These are phyloP conservation scores for Cataglyphis livida DNA, from an alignment of 2,888 invertebrate species.

Conservation along the genomic window DNA sequence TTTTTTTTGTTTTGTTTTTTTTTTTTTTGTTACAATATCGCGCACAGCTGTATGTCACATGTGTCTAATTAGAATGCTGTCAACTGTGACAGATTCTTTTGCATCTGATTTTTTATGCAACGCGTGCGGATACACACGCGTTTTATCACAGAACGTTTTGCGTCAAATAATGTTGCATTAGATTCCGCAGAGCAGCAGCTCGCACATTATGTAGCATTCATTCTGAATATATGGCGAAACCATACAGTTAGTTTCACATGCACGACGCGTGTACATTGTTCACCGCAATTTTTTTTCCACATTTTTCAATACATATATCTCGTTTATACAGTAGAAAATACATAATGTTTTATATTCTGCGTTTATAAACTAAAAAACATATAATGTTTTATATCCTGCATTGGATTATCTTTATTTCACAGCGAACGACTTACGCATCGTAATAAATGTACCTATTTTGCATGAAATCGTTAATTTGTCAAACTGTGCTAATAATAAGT, in stretches of 20 bases:
- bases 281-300: constrained; percentile 16
- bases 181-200: constrained; percentile 18
- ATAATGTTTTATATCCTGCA: neutral
- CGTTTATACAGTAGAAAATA: constrained; percentile 4
- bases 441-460: constrained; percentile 35
- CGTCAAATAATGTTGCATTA: constrained; percentile 37
- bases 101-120: constrained; percentile 6
- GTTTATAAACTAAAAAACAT: constrained; percentile 1
- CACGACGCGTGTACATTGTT: constrained; percentile 8
- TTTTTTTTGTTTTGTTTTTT: neutral
- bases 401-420: constrained; percentile 7
- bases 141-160: constrained; percentile 27
- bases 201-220: constrained; percentile 30
- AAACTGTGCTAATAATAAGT: constrained; percentile 9
- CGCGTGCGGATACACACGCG: neutral
- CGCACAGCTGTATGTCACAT: constrained; percentile 11
- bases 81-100: constrained; percentile 35
- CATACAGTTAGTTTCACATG: constrained; percentile 15
- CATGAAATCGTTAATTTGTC: constrained; percentile 19
- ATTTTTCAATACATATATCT: constrained; percentile 25
- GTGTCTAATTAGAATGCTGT: constrained; percentile 43
- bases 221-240: constrained; percentile 16
- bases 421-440: constrained; percentile 18
- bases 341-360: neutral
- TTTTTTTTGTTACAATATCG: constrained; percentile 3